These are phyloP conservation scores for Charanyca ferruginea DNA, from an alignment of 2,888 invertebrate species.

Conservation along the genomic window DNA sequence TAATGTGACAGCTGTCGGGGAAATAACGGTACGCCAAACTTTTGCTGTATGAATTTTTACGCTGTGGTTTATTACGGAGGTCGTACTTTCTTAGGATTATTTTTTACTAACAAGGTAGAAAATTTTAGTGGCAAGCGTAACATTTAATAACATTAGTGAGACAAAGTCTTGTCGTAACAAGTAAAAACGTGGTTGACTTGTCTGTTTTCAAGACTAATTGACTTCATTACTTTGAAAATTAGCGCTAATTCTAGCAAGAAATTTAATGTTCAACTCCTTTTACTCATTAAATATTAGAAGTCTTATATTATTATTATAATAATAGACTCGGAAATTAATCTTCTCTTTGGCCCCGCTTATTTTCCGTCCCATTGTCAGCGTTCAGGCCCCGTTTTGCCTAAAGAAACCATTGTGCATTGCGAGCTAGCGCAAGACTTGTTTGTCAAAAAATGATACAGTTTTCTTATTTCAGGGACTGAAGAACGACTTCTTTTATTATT, in stretches of 20 bases:
- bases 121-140: constrained; percentile 25
- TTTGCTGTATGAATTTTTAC: constrained; percentile 19
- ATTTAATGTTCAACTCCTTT: constrained; percentile 29
- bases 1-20: neutral
- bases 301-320: constrained; percentile 39
- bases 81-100: constrained; percentile 9
- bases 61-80: constrained; percentile 31
- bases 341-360: constrained; percentile 31
- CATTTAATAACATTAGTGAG: constrained; percentile 8
- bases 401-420: constrained; percentile 48
- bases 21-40: constrained; percentile 13
- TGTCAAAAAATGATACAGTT: constrained; percentile 50
- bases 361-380: constrained; percentile 43
- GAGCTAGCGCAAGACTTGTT: constrained; percentile 48
- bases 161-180: constrained; percentile 21
- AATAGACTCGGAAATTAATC: constrained; percentile 51
- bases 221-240: constrained; percentile 13
- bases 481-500: constrained; percentile 29
- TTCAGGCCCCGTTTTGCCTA: constrained; percentile 31
- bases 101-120: constrained; percentile 5
- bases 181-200: constrained; percentile 2
- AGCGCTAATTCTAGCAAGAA: constrained; percentile 14
- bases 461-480: constrained; percentile 38
- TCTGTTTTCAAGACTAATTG: constrained; percentile 8
- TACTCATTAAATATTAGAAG: constrained; percentile 17